phyloP scores from a whole-genome alignment of 2,888 invertebrate genomes.

The Sipha maydis region DNA sequence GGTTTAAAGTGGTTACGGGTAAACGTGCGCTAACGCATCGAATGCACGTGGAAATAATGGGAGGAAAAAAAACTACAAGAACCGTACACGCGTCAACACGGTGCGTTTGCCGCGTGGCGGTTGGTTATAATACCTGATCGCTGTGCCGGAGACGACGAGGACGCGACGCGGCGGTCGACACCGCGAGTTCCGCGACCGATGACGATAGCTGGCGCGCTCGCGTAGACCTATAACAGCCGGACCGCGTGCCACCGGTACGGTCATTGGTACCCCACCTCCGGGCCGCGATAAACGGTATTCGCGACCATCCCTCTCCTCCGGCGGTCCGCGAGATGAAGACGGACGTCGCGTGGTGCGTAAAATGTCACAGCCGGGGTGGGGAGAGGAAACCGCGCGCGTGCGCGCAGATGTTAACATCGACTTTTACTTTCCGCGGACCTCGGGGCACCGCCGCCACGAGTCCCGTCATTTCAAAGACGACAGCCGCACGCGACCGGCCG shows the following conservation, averaged over 20 bases:
- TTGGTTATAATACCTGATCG: background rate
- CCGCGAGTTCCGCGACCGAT: background rate
- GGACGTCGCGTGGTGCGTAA: background rate
- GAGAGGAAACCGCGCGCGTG: background rate
- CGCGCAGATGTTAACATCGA: background rate
- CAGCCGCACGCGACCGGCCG: background rate
- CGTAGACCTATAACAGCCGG: background rate
- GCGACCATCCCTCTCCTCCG: constrained; percentile 43
- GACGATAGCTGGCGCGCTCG: background rate
- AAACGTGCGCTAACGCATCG: too few relatives aligned
- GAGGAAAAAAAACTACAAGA: background rate
- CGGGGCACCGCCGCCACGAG: background rate
- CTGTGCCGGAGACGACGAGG: too few relatives aligned
- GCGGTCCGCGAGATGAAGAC: too few relatives aligned
- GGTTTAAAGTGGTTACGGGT: too few relatives aligned
- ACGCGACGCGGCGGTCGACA: background rate
- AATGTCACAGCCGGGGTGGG: background rate
- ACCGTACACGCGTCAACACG: background rate
- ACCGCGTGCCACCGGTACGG: background rate
- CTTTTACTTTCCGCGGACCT: constrained; percentile 26
- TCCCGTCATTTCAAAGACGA: background rate
- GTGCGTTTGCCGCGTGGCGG: background rate
- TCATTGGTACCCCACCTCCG: constrained; percentile 52
- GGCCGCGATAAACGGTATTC: background rate
- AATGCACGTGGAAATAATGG: too few relatives aligned